phyloP scores from a whole-genome alignment of 2,797 vertebrate species.

The Chloroceryle amazona region DNA sequence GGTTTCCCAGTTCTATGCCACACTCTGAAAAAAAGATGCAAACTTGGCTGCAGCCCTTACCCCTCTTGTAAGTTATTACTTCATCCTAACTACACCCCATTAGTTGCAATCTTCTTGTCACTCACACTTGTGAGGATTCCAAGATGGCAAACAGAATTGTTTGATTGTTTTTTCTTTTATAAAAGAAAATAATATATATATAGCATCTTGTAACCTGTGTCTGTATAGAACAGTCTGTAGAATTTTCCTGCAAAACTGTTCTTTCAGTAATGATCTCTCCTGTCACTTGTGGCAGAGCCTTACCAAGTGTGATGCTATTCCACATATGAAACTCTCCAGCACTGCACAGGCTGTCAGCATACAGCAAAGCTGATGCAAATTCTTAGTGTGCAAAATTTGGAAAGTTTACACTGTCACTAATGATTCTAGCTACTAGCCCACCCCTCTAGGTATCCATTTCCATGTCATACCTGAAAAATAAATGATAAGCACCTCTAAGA shows the following conservation, averaged over 20 bases:
- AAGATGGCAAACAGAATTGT: neutral
- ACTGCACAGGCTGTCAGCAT: neutral
- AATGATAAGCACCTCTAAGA: neutral
- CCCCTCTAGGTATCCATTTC: neutral
- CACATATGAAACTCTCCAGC: fast-evolving
- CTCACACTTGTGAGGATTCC: neutral
- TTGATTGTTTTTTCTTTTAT: neutral
- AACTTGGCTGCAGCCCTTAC: neutral
- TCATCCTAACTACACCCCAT: neutral
- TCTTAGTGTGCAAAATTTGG: neutral
- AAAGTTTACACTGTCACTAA: neutral
- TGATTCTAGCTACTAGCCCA: neutral
- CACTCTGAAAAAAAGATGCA: neutral
- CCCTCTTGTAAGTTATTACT: neutral
- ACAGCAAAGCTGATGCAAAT: neutral
- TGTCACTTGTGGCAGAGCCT: neutral
- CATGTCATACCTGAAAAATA: neutral
- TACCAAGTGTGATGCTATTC: neutral
- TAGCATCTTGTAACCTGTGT: neutral
- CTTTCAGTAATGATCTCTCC: neutral
- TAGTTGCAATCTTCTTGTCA: neutral
- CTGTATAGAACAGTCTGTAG: neutral
- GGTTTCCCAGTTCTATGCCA: neutral
- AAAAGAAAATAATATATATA: neutral
- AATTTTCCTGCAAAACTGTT: neutral